These are phyloP conservation scores for Orgyia antiqua DNA, from an alignment of 2,888 invertebrate genomes.

Conservation along the genomic window DNA sequence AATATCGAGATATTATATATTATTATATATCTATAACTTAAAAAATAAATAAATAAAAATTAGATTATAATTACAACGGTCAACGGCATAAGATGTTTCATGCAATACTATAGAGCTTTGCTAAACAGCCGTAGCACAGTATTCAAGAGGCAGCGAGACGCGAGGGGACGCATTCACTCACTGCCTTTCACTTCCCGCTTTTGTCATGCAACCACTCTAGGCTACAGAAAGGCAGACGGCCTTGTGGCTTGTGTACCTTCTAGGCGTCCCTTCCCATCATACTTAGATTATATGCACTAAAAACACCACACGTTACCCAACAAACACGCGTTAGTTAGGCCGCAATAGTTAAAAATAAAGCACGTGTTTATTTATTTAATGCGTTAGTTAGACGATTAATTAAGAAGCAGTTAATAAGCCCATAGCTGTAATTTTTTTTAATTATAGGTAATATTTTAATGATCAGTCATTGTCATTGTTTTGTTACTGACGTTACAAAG, in stretches of 20 bases:
- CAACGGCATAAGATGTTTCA: no score
- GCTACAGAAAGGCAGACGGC: slow-evolving; percentile 70
- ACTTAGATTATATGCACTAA: slow-evolving; percentile 28
- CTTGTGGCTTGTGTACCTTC: slow-evolving; percentile 65
- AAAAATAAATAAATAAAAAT: no score
- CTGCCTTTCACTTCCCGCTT: slow-evolving; percentile 78
- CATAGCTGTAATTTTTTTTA: no score
- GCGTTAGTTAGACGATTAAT: slow-evolving; percentile 6
- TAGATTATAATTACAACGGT: no score
- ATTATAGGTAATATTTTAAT: no score
- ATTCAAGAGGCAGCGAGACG: slow-evolving; percentile 47
- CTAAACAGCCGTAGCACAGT: slow-evolving; percentile 35
- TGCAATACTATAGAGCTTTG: slow-evolving; percentile 18
- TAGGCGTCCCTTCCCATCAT: slow-evolving; percentile 63
- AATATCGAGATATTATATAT: no score
- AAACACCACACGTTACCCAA: no score
- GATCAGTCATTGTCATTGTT: no score
- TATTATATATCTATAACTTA: no score
- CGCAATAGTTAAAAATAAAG: slow-evolving; percentile 4
- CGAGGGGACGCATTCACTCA: slow-evolving; percentile 73
- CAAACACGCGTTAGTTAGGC: no score
- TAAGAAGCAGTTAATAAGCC: slow-evolving; percentile 8
- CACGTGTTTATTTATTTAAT: slow-evolving; percentile 4
- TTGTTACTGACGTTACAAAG: no score
- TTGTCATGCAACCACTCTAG: slow-evolving; percentile 67